Base-by-base conservation (phyloP, 2,888 invertebrate genomes). In the Abrostola tripartita region DNA sequence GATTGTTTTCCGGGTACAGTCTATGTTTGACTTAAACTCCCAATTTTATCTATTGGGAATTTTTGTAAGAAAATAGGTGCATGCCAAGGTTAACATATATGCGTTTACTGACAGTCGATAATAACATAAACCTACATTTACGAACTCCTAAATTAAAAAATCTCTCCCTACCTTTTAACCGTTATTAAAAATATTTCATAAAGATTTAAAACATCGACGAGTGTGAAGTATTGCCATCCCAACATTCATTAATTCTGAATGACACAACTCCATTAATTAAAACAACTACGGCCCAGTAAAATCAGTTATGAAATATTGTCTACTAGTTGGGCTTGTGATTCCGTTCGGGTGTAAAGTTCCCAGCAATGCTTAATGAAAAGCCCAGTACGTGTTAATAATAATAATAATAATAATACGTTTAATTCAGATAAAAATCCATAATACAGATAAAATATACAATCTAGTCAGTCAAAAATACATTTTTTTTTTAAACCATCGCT, bases 221-320 rank as follows among this genome's bases (percentile, higher is more conserved):
- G 64, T 67, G 44, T 70, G 72, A 75, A 62, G 65, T 65, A 78
- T 75, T 24, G 52, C 66, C 41, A 49, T 58, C 52, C 55, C 40
- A 52, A 72, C 59, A 65, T 68, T 90, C 86, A 88, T 91, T 90
- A 90, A 87, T 85, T 82, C 77, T 63, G 75, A 66, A 76, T 74
- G 81, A 73, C 76, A 82, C 85, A 79, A 85, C 83, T 83, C 83
- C 85, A 88, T 90, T 90, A 89, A 92, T 92, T 92, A 91, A 91
- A 90, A 91, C 85, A 82, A 85, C 82, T 85, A 89, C 87, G 90
- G 85, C 65, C 78, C 85, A 86, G 87, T 89, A 82, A 81, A 86
- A 83, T 76, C 81, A 71, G 79, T 86, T 85, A 85, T 86, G 82
- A 88, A 83, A 87, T 85, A 84, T 84, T 83, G 82, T 85, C 83